These are phyloP conservation scores for Epistrophe eligans DNA, from an alignment of 2,888 invertebrate genomes.

Conservation along the genomic window DNA sequence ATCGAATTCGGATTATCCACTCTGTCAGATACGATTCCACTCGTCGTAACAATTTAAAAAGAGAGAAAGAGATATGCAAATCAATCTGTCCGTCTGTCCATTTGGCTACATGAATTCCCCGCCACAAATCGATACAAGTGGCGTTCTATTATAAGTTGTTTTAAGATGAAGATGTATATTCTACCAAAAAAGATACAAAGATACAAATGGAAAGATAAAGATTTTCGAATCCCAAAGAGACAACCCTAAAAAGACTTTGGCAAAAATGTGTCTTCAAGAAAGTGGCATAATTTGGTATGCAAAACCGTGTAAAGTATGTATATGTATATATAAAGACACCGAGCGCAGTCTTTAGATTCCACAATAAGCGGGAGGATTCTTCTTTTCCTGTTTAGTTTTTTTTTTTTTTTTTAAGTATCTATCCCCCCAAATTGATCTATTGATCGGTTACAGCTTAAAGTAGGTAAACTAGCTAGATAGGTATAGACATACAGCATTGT, in stretches of 20 bases:
- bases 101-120: slow-evolving; percentile 33
- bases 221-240: slow-evolving; percentile 44
- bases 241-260: slow-evolving; percentile 24
- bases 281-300: slow-evolving; percentile 74
- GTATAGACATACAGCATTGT: slow-evolving; percentile 8
- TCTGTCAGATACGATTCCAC: slow-evolving; percentile 70
- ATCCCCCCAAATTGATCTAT: slow-evolving; percentile 70
- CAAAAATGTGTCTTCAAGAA: slow-evolving; percentile 60
- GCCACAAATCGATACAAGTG: slow-evolving; percentile 66
- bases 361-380: slow-evolving; percentile 58
- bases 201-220: slow-evolving; percentile 52
- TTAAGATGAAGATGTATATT: slow-evolving; percentile 65
- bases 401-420: slow-evolving; percentile 32
- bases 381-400: slow-evolving; percentile 18
- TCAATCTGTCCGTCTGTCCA: slow-evolving; percentile 23
- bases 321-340: slow-evolving; percentile 18
- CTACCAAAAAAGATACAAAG: slow-evolving; percentile 44
- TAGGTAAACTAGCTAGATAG: not conserved
- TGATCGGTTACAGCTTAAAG: slow-evolving; percentile 58
- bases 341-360: slow-evolving; percentile 29
- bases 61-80: slow-evolving; percentile 62
- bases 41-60: slow-evolving; percentile 17
- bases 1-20: slow-evolving; percentile 74
- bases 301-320: slow-evolving; percentile 68
- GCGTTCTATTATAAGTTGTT: slow-evolving; percentile 52